A percentile compares a stretch with the other conserved stretches of the same genome.
Conservation (phyloP, 2,888 invertebrate species). For the Emesis furor region DNA sequence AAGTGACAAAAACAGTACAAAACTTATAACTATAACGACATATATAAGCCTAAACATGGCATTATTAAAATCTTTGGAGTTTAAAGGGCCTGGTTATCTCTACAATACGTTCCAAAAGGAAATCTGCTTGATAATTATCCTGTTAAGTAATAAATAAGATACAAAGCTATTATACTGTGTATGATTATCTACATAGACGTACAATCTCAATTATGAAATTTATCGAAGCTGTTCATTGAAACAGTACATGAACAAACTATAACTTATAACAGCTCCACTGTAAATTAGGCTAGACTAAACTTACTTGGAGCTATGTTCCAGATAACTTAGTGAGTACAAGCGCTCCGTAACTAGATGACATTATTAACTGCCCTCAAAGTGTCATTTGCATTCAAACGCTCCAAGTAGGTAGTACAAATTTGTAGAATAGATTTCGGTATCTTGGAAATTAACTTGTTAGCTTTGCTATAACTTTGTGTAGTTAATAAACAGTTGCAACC, state of each 20-base stretch:
- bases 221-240: background rate
- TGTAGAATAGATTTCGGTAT: constrained; percentile 17
- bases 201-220: background rate
- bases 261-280: constrained; percentile 5
- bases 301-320: constrained; percentile 12
- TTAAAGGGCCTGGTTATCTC: too few species aligned
- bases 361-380: constrained; percentile 22
- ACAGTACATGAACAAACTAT: background rate
- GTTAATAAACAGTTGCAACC: background rate
- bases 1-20: too few species aligned
- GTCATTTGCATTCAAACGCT: constrained; percentile 19
- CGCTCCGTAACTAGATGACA: constrained; percentile 14
- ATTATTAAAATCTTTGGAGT: too few species aligned
- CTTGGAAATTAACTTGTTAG: constrained; percentile 3
- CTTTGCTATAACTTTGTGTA: background rate
- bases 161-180: too few species aligned
- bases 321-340: constrained; percentile 21
- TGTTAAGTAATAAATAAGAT: too few species aligned
- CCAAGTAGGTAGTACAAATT: constrained; percentile 20
- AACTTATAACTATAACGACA: too few species aligned
- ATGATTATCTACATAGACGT: too few species aligned
- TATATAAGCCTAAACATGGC: too few species aligned
- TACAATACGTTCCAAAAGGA: too few species aligned
- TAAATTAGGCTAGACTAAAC: constrained; percentile 19
- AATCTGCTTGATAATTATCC: too few species aligned